Conservation (phyloP, 2,888 invertebrate genomes). For the Andrena hattorfiana region DNA sequence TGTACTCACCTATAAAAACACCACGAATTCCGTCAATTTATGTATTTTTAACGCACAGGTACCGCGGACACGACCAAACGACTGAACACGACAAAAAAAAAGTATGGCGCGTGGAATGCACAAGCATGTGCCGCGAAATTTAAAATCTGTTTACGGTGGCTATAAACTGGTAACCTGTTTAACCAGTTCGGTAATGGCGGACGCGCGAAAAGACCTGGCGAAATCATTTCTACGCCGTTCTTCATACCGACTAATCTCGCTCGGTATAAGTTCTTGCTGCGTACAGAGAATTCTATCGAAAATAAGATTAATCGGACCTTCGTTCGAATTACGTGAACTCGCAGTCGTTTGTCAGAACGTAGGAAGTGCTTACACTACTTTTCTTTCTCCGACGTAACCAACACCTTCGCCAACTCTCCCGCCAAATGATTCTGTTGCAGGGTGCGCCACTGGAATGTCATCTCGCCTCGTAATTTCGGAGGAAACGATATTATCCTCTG, state of each 20-base stretch:
- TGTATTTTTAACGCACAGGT: constrained; percentile 14
- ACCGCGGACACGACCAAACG: constrained; percentile 59
- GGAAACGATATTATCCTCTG: not conserved
- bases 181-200: constrained; percentile 78
- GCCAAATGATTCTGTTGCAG: constrained; percentile 29
- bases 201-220: constrained; percentile 62
- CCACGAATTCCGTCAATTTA: constrained; percentile 41
- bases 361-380: too few species aligned
- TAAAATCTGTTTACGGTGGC: constrained; percentile 83
- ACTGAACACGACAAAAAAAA: constrained; percentile 58
- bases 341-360: not conserved
- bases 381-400: not conserved
- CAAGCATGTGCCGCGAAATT: constrained; percentile 82
- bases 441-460: constrained; percentile 20
- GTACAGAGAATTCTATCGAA: not conserved
- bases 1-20: not conserved
- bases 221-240: constrained; percentile 64
- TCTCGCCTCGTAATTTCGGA: not conserved
- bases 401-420: constrained; percentile 47
- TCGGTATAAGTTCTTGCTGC: not conserved
- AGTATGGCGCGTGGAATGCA: constrained; percentile 72
- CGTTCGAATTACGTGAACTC: not conserved
- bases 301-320: not conserved
- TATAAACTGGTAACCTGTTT: constrained; percentile 83
- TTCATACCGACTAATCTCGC: constrained; percentile 29